Evolutionary conservation across 2,797 vertebrate genomes (phyloP).

Genomic region (Acanthopagrus latus): DNA sequence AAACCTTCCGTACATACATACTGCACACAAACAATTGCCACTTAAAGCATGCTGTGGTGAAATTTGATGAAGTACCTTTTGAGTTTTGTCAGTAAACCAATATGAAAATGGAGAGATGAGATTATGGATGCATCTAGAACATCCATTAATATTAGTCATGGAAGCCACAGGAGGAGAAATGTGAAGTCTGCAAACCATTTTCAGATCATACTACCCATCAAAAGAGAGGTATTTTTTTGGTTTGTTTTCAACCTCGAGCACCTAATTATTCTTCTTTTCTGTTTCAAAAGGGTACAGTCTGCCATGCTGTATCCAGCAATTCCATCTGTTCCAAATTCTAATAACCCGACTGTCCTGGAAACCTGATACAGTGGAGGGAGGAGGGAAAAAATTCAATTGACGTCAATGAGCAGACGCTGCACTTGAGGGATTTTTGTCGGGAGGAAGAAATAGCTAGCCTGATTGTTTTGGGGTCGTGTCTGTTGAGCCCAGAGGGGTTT

Average conservation of each 20-base stretch:
- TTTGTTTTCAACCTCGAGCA: constrained; percentile 36
- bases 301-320: constrained; percentile 48
- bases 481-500: constrained; percentile 55
- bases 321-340: constrained; percentile 52
- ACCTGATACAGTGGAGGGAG: constrained; percentile 47
- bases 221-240: not conserved
- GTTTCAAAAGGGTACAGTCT: constrained; percentile 3
- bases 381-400: constrained; percentile 57
- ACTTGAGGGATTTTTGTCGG: constrained; percentile 60
- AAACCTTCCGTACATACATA: constrained; percentile 46
- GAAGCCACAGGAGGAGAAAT: constrained; percentile 32
- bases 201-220: constrained; percentile 21
- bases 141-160: constrained; percentile 23
- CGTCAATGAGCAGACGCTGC: constrained; percentile 74
- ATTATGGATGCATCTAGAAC: constrained; percentile 28
- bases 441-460: constrained; percentile 73
- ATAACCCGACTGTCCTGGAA: constrained; percentile 67
- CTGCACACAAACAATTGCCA: constrained; percentile 61
- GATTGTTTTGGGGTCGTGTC: constrained; percentile 77
- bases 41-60: constrained; percentile 65
- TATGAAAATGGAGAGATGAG: constrained; percentile 30
- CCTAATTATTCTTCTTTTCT: constrained; percentile 26
- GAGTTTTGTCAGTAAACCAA: constrained; percentile 76
- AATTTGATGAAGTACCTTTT: constrained; percentile 79
- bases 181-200: constrained; percentile 67